Base-by-base conservation (phyloP, 2,113 vertebrate species). In the Cyanoramphus novaezelandiae region DNA sequence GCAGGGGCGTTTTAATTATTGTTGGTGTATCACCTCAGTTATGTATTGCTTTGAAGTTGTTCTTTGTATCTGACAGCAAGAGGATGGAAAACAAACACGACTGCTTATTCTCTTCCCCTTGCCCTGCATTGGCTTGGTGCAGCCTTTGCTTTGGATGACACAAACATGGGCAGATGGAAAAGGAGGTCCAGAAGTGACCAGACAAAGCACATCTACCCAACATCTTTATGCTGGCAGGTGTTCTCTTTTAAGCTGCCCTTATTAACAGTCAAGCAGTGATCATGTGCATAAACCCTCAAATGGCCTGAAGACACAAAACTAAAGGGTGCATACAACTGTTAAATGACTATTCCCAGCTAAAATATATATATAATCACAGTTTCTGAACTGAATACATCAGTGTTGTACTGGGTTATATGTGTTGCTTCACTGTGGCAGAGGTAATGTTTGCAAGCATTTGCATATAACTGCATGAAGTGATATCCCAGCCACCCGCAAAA, bases 1-100 rank as follows among this genome's bases (percentile, higher is more conserved):
- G 93, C 93, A 97, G 86, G 95, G 96, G 92, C n/a, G 57, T 96
- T 96, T 95, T 97, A 96, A 97, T 96, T 96, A 95, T 47, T 93
- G 90, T 87, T 96, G 89, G 86, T 96, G 89, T 86, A 97, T 94
- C 95, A 94, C 92, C 62, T 94, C 87, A 24, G 80, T 94, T 95
- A 94, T 31, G 81, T 86, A 16, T 11, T 79, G 72, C 95, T 97
- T 96, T 97, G 96, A 97, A 96, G 93, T 90, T 75, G 72, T 69
- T 74, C 93, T 95, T 96, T 93, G 67, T 68, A 94, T 93, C 93
- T 92, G 69, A 94, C 46, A 76, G 49, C 52, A 69, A 84, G 57
- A 93, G 33, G 64, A 86, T 49, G 71, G 95, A 92, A 96, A 95
- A 95, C 84, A 97, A 96, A 84, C 89, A 86, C 2, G 39, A 86